Conservation (phyloP, 35 echinoderm and acorn worm species). For the Patiria miniata region DNA sequence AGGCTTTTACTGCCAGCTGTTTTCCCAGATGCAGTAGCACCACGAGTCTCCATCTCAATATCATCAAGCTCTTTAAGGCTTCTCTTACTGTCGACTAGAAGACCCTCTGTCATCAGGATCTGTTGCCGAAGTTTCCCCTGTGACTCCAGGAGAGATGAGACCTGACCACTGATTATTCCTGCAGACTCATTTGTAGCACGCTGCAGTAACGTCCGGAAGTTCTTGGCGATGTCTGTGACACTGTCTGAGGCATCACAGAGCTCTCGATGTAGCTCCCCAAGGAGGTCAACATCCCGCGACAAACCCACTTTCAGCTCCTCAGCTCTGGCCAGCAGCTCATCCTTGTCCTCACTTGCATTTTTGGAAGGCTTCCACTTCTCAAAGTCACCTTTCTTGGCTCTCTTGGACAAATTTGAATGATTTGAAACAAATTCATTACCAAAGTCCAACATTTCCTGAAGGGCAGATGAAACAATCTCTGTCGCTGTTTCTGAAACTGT, state of each 20-base stretch:
- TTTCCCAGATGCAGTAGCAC: neutral
- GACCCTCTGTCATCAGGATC: slow-evolving; percentile 27
- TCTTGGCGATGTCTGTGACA: slow-evolving; percentile 44
- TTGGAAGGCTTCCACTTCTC: neutral
- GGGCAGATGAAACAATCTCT: neutral
- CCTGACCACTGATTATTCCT: slow-evolving; percentile 35
- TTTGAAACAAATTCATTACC: neutral
- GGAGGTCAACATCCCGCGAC: slow-evolving; percentile 37
- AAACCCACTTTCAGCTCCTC: slow-evolving; percentile 31
- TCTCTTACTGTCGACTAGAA: slow-evolving; percentile 17
- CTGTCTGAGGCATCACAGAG: slow-evolving; percentile 56
- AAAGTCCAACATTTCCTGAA: neutral
- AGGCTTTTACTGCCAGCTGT: slow-evolving; percentile 9
- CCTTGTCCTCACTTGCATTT: neutral
- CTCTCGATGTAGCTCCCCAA: slow-evolving; percentile 47
- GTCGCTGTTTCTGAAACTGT: neutral
- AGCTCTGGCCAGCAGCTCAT: slow-evolving; percentile 33
- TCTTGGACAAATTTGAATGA: neutral
- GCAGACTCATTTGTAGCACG: slow-evolving; percentile 26
- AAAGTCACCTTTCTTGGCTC: neutral
- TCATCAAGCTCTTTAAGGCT: neutral
- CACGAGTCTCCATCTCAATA: neutral
- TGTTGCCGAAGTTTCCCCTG: slow-evolving; percentile 34
- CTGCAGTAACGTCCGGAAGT: slow-evolving; percentile 42
- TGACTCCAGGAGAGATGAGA: slow-evolving; percentile 47